Base-by-base conservation (phyloP, 2,888 invertebrate species). In the Pecten maximus region DNA sequence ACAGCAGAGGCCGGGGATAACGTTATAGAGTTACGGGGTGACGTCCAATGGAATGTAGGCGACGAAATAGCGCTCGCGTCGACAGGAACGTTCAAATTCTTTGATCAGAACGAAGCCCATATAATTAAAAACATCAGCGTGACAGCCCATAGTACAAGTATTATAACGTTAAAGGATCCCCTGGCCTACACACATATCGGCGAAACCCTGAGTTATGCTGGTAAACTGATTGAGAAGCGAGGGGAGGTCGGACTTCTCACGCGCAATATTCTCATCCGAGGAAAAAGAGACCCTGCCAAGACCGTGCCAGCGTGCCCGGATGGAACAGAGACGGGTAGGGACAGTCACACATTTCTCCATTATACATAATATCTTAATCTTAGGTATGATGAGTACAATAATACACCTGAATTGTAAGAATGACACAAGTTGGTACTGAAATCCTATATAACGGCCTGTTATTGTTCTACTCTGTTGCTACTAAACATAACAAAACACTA, bases 241-340 rank as follows among this genome's bases (percentile, higher is more conserved):
- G 96, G 95, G 3, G 96, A 96, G 90, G 96, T 96, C 28, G 96
- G 96, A 2, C 92, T 96, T 40, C 92, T 96, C 39, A 95, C 95
- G 0, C 95, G 94, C 88, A 96, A 96, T 91, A 94, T 96, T 15
- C 92, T 95, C 39, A 94, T 96, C 60, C 90, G 95, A 44, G 96
- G 96, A 2, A 93, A 94, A 40, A 92, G 92, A 48, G 93, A 96
- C 60, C 90, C 92, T 39, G 94, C 95, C 40, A 94, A 94, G 8
- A 91, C 92, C 23, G 96, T 96, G 74, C 92, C 94, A 54, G 96
- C 96, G 1, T 96, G 96, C 92, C 94, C 94, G 15, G 94, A 88
- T 40, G 96, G 96, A 23, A 96, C 96, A 92, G 92, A 96, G 90
- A 94, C 96, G 90, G 96, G 96, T 96, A 89, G 90, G 88, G n/a